Percentiles rank a stretch among this genome's conserved stretches.
Conservation (phyloP, 2,888 invertebrate genomes). For the Lasiommata megera region DNA sequence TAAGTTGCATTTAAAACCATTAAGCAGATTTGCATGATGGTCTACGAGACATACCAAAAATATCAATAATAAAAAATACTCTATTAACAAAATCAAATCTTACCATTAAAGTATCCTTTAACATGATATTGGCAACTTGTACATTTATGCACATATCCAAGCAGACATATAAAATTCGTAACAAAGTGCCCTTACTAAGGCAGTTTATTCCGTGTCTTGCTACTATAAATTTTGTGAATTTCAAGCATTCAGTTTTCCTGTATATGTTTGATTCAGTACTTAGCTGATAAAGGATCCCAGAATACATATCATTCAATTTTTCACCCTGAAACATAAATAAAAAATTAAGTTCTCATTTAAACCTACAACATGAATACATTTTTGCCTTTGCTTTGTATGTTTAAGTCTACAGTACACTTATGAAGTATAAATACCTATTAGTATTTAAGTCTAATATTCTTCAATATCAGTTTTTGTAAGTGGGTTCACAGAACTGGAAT, state of each 20-base stretch:
- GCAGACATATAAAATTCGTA: conserved; percentile 54
- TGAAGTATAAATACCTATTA: no score
- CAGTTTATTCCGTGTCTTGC: conserved; percentile 55
- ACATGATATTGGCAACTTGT: conserved; percentile 52
- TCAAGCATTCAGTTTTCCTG: conserved; percentile 54
- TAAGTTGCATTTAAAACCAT: no score
- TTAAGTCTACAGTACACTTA: no score
- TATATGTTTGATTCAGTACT: conserved; percentile 58
- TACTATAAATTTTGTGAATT: conserved; percentile 52
- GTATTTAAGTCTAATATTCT: no score
- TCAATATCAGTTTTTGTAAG: no score
- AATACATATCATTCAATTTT: conserved; percentile 54
- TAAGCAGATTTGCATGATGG: no score
- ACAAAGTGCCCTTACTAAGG: conserved; percentile 49
- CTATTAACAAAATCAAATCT: conserved; percentile 5
- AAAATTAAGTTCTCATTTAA: no score
- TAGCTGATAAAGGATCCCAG: conserved; percentile 52
- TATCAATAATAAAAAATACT: neutral
- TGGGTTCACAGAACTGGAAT: no score
- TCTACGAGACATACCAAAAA: no score
- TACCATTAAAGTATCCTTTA: conserved; percentile 58
- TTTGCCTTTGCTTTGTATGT: no score
- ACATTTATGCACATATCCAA: conserved; percentile 57
- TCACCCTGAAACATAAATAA: conserved; percentile 45
- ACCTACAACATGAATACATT: no score